Evolutionary conservation across 23 tunicate species (phyloP), one percentile per base, ranked within the genome.

Genomic region (Diplosoma virens): DNA sequence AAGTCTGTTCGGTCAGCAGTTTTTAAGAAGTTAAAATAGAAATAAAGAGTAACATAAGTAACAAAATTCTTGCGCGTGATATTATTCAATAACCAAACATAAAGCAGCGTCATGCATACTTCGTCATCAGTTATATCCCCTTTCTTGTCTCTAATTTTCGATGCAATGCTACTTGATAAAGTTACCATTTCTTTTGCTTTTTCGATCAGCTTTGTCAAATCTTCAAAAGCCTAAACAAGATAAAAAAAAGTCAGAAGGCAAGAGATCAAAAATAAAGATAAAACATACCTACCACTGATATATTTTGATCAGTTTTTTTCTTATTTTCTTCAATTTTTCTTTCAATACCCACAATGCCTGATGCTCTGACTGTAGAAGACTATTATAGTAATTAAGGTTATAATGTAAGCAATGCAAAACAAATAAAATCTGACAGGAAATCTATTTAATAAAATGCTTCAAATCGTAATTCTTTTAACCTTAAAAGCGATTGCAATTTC

Each of bases 61-160:
- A 41, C 14, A 41, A 41, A 41, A 9, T 41, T 41, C 50, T 41
- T 41, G 50, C 9, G 9, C 50, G 50, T 14, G 14, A 41, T 41
- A 7, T 41, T 7, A 41, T 41, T 9, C 50, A 41, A 41, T 7
- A 41, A 14, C 50, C 9, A 41, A 41, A 7, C 14, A 41, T 41
- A 9, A 14, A 14, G 14, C 11, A 14, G 9, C 9, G 50, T 7
- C 14, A 41, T 14, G 14, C 50, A 16, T 37, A 84, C 90, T 50
- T 92, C 97, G 61, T 92, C 97, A 50, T 92, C 97, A 1, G 97
- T 85, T 1, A 92, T 92, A 50, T 92, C 97, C 47, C 97, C 97
- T 67, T 92, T 89, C 79, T 85, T 92, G 33, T 92, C 97, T 48
- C 85, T 92, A 2, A 92, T 92, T 68, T 92, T 92, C 32, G 82